Evolutionary conservation across 2,888 invertebrate species (phyloP), one percentile per base, ranked within the genome.

Genomic region (Diaperis boleti): DNA sequence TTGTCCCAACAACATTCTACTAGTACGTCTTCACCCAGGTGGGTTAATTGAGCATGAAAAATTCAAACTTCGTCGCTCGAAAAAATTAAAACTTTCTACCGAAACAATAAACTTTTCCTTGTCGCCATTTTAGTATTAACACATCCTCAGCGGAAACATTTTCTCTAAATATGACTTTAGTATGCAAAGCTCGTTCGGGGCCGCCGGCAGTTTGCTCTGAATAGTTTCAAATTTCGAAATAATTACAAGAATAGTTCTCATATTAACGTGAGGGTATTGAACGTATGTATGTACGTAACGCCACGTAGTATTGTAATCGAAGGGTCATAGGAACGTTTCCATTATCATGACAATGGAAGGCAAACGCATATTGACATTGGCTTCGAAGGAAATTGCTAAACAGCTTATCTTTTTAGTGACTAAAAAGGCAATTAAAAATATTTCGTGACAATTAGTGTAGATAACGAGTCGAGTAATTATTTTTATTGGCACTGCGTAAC

Each of bases 341-440:
- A 64, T 64, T 64, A 56, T 26, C 64, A 64, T 64, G 55, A 64
- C 64, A 64, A 64, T 64, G 18, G 50, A 11, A 10, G 26, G 39
- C 39, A 45, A 31, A 55, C 29, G 41, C 33, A 44, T 44, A 39
- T 20, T 39, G 20, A 39, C 10, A 45, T 35, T 33, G 17, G 2
- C 35, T 10, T 17, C 1, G 26, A 17, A 45, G 45, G 26, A 56
- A 56, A 35, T 62, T 44, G 50, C 31, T 18, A 61, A 54, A 35
- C 52, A 44, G 42, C 60, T 52, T 52, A 52, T 60, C 50, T 6
- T 33, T n/a, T 33, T 6, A 3, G 6, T 26, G 6, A 26, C 6
- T n/a, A 26, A 26, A 26, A 26, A 6, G n/a, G 26, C n/a, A 26
- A 26, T 26, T 26, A 26, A 26, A 26, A 6, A 26, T 26, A n/a